Conservation (phyloP, 1,140 invertebrate species). For the Lepidurus apus region DNA sequence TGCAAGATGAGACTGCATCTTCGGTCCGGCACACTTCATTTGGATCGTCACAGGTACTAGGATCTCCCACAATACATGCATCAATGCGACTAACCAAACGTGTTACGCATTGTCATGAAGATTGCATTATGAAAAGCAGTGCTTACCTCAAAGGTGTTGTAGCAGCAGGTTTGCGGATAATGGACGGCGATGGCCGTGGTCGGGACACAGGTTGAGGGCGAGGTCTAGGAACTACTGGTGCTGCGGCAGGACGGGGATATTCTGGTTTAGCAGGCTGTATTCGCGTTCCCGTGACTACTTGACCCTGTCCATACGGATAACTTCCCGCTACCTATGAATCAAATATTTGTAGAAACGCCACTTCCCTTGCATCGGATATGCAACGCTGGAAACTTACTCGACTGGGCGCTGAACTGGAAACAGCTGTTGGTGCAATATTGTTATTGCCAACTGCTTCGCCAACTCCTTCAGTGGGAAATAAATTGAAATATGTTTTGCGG, state of each 20-base stretch:
- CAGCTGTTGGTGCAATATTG: slow-evolving; percentile 36
- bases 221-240: slow-evolving; percentile 1
- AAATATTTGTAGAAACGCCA: not conserved
- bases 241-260: not conserved
- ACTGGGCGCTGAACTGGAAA: slow-evolving; percentile 29
- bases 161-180: slow-evolving; percentile 35
- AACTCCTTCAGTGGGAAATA: slow-evolving; percentile 55
- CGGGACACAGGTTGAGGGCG: slow-evolving; percentile 28
- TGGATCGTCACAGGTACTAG: slow-evolving; percentile 78
- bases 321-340: slow-evolving; percentile 8
- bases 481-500: slow-evolving; percentile 77
- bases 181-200: slow-evolving; percentile 32
- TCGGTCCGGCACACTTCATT: slow-evolving; percentile 83
- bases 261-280: not conserved
- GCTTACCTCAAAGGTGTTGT: slow-evolving; percentile 33
- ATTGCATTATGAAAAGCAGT: slow-evolving; percentile 23
- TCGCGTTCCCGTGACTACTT: slow-evolving; percentile 10
- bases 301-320: slow-evolving; percentile 7
- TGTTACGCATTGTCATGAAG: slow-evolving; percentile 22
- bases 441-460: slow-evolving; percentile 29
- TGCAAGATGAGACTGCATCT: slow-evolving; percentile 82
- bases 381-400: slow-evolving; percentile 28
- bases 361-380: slow-evolving; percentile 9
- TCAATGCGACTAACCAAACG: slow-evolving; percentile 60
- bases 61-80: slow-evolving; percentile 88